Conservation (phyloP, 2,888 invertebrate species). For the Athalia rosae region DNA sequence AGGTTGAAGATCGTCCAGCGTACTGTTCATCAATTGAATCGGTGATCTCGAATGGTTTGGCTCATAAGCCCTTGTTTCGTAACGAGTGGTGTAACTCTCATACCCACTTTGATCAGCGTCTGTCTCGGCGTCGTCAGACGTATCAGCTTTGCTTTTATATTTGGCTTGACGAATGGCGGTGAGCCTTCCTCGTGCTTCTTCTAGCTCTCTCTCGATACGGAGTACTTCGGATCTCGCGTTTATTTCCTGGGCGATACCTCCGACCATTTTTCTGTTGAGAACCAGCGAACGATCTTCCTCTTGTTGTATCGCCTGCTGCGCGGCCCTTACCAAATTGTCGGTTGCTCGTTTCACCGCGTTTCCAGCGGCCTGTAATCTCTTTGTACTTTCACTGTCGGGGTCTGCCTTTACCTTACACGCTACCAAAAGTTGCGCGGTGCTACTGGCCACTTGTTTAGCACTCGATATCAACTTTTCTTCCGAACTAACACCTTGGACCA, state of each 20-base stretch:
- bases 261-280: slow-evolving; percentile 95
- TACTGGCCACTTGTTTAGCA: slow-evolving; percentile 96
- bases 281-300: slow-evolving; percentile 94
- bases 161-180: slow-evolving; percentile 95
- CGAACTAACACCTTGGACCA: slow-evolving; percentile 93
- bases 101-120: slow-evolving; percentile 76
- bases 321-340: slow-evolving; percentile 96
- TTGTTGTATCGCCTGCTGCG: slow-evolving; percentile 92
- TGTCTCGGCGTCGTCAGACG: slow-evolving; percentile 79
- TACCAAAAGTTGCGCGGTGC: slow-evolving; percentile 97
- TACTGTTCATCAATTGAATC: slow-evolving; percentile 56
- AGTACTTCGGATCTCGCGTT: slow-evolving; percentile 93
- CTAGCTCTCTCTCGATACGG: slow-evolving; percentile 94
- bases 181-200: slow-evolving; percentile 92
- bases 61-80: slow-evolving; percentile 77
- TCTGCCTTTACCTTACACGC: slow-evolving; percentile 99
- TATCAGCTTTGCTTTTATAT: slow-evolving; percentile 83
- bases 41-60: slow-evolving; percentile 66
- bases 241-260: slow-evolving; percentile 97
- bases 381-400: slow-evolving; percentile 94
- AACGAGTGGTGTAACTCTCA: slow-evolving; percentile 72
- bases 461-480: slow-evolving; percentile 98
- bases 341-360: slow-evolving; percentile 98
- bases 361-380: slow-evolving; percentile 93
- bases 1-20: slow-evolving; percentile 58